phyloP scores from a whole-genome alignment of 2,797 vertebrate genomes.

The Tympanoctomys barrerae region DNA sequence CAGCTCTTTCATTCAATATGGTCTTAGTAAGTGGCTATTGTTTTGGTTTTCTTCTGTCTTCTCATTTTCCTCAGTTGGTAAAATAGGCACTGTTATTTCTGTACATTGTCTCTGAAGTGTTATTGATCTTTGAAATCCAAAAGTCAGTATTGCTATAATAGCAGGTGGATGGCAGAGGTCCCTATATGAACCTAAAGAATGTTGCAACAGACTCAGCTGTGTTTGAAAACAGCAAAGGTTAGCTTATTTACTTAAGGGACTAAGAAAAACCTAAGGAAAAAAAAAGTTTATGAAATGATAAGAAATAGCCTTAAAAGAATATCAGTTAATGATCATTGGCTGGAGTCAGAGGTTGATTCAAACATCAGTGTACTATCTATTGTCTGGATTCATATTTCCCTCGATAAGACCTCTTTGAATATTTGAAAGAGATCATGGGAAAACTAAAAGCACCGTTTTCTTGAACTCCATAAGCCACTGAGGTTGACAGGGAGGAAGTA shows the following conservation, averaged over 20 bases:
- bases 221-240: constrained; percentile 12
- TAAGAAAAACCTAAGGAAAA: background rate
- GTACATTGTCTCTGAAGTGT: constrained; percentile 55
- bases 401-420: background rate
- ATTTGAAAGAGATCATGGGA: background rate
- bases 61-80: constrained; percentile 64
- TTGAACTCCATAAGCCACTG: background rate
- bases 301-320: background rate
- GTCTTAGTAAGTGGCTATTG: constrained; percentile 53
- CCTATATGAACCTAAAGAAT: background rate
- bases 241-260: constrained; percentile 11
- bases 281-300: background rate
- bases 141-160: constrained; percentile 2
- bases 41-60: constrained; percentile 53
- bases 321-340: background rate
- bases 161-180: background rate
- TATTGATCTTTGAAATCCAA: constrained; percentile 47
- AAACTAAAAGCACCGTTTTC: constrained; percentile 36
- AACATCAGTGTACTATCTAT: background rate
- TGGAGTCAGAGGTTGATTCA: background rate
- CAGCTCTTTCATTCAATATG: background rate
- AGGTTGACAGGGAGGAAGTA: background rate
- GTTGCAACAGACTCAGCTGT: background rate
- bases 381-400: background rate
- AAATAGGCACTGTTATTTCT: constrained; percentile 64